Evolutionary conservation across 2,797 vertebrate species (phyloP), one percentile per base, ranked within the genome.

Genomic region (Leuciscus waleckii): DNA sequence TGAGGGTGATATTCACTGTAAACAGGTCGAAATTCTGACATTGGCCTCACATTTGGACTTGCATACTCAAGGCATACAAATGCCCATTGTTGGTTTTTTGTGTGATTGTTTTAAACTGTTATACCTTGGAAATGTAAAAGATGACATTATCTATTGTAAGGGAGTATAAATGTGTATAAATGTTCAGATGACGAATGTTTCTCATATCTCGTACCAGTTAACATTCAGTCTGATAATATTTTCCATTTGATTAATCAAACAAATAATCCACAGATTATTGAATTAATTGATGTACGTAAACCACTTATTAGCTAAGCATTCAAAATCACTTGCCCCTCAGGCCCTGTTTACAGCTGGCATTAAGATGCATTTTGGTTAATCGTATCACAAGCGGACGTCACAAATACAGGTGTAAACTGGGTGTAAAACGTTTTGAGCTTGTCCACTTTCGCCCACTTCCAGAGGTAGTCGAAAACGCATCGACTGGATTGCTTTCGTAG

Each of bases 1-100:
- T 74, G 19, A 83, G 81, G 70, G 41, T 37, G 51, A 77, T 73
- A 43, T 32, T 67, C 79, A 21, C 21, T 67, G 75, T 54, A 23
- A 56, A 85, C 21, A 29, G 65, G 26, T 71, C 67, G 41, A n/a
- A 54, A 63, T 79, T 76, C 14, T 43, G 26, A 2, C 5, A 78
- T 26, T 37, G 82, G 9, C 2, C 14, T 41, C 67, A 49, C 1
- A 35, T 67, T 83, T 71, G 37, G 8, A 29, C 11, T 32, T 26
- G 21, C 37, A 4, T 58, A 56, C 61, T 56, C 3, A 54, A 75
- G 32, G 41, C 71, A 19, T 19, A 75, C 58, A 69, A 23, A 32
- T 81, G 35, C n/a, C 29, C 6, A 70, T 39, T 75, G 35, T 56
- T 80, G 19, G 7, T 4, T 32, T 58, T 65, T 1, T 35, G 26